A percentile compares a stretch with the other conserved stretches of the same genome.
phyloP scores from a whole-genome alignment of 2,797 vertebrate genomes.

The Philypnodon macrostomus region DNA sequence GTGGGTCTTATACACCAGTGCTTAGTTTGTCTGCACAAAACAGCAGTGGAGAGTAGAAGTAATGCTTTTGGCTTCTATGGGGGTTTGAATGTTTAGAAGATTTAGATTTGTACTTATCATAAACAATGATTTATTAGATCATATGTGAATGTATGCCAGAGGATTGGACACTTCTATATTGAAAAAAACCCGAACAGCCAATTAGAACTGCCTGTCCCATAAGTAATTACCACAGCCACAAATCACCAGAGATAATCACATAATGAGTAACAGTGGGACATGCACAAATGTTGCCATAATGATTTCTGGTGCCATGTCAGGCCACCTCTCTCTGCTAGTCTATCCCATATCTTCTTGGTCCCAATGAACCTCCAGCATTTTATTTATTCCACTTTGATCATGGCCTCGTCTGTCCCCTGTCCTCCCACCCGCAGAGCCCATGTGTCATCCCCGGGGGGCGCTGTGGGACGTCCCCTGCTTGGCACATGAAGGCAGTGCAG shows the following conservation, averaged over 20 bases:
- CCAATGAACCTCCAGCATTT: slow-evolving; percentile 6
- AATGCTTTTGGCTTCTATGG: too few species aligned
- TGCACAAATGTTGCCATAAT: slow-evolving; percentile 4
- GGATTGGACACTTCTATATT: slow-evolving; percentile 3
- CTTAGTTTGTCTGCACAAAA: too few species aligned
- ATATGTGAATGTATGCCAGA: too few species aligned
- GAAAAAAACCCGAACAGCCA: slow-evolving; percentile 10
- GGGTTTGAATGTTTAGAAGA: too few species aligned
- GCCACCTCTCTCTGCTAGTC: neutral
- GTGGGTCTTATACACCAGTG: too few species aligned
- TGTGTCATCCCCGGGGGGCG: slow-evolving; percentile 1
- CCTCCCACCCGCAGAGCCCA: neutral
- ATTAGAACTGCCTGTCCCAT: slow-evolving; percentile 6
- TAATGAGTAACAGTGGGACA: slow-evolving; percentile 8
- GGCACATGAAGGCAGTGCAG: slow-evolving; percentile 14
- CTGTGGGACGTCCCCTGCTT: slow-evolving; percentile 3
- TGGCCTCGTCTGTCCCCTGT: slow-evolving; percentile 6
- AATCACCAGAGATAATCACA: slow-evolving; percentile 22
- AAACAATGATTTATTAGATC: too few species aligned
- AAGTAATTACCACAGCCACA: slow-evolving; percentile 18
- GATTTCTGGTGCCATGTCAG: neutral
- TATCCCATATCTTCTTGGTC: slow-evolving; percentile 18
- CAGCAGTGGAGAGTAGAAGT: too few species aligned
- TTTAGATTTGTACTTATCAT: too few species aligned
- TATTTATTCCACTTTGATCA: slow-evolving; percentile 40